phyloP scores from a whole-genome alignment of 37 sponge, comb jelly and placozoan species.

The Haliclona indistincta region DNA sequence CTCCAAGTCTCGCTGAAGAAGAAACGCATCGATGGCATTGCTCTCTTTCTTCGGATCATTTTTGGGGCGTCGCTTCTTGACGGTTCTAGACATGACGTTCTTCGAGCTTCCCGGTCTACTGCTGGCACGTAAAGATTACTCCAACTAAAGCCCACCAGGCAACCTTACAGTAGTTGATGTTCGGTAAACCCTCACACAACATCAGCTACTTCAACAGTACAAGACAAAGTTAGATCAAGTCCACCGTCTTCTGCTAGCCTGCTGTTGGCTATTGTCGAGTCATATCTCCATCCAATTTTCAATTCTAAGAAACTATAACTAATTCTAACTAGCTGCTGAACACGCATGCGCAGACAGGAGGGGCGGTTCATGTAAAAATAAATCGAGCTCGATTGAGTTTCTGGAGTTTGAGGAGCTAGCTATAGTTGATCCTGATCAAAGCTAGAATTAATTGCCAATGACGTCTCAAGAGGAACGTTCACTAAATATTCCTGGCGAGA shows the following conservation, averaged over 20 bases:
- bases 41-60: not conserved
- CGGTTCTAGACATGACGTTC: not conserved
- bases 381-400: not conserved
- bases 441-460: too few species aligned
- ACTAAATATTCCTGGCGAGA: slow-evolving; percentile 18
- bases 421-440: too few species aligned
- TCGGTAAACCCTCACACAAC: not conserved
- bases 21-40: slow-evolving; percentile 30
- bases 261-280: not conserved
- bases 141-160: too few species aligned
- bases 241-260: slow-evolving; percentile 1
- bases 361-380: not conserved
- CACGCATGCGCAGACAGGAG: slow-evolving; percentile 31
- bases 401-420: not conserved
- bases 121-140: not conserved
- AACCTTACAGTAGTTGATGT: too few species aligned
- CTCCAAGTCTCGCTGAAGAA: slow-evolving; percentile 29
- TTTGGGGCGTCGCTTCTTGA: not conserved
- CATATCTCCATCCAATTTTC: not conserved
- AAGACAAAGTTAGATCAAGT: not conserved
- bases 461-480: not conserved
- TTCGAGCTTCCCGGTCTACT: not conserved
- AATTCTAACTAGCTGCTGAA: too few species aligned
- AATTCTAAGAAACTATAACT: too few species aligned
- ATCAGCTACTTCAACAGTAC: not conserved